Percentiles rank a stretch among this genome's conserved stretches.
Conservation (phyloP, 2,797 vertebrate genomes). For the Spheniscus humboldti region DNA sequence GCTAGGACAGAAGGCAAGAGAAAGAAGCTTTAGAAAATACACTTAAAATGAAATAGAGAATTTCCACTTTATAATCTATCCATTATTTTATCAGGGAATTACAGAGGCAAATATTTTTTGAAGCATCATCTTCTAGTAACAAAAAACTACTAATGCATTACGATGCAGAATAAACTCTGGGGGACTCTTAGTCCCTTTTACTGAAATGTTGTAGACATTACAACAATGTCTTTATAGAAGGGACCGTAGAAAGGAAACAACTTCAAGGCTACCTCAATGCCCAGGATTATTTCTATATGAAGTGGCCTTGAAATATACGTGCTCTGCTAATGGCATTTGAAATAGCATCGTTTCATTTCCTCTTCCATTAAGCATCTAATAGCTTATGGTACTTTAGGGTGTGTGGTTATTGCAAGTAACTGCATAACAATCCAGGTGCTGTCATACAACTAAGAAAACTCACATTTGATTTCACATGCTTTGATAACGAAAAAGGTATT, state of each 20-base stretch:
- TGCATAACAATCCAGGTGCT: background rate
- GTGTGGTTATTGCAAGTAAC: background rate
- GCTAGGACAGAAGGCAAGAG: background rate
- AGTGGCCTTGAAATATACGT: background rate
- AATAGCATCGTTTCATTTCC: background rate
- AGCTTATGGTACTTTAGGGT: background rate
- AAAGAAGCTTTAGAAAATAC: background rate
- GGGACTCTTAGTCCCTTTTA: background rate
- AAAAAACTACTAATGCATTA: background rate
- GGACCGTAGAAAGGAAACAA: background rate
- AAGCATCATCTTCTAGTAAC: background rate
- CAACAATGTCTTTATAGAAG: background rate
- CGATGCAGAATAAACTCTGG: background rate
- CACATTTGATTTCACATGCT: background rate
- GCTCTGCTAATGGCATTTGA: background rate
- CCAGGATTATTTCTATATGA: background rate
- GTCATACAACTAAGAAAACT: background rate
- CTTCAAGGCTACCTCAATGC: background rate
- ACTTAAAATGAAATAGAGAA: background rate
- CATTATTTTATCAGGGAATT: background rate
- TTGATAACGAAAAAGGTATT: background rate
- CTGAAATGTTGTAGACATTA: background rate
- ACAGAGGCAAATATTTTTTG: background rate
- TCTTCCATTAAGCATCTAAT: background rate
- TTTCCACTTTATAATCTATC: background rate